Percentiles rank a stretch among this genome's conserved stretches.
Evolutionary conservation across 2,888 invertebrate genomes (phyloP).

Genomic region (Oligia latruncula): DNA sequence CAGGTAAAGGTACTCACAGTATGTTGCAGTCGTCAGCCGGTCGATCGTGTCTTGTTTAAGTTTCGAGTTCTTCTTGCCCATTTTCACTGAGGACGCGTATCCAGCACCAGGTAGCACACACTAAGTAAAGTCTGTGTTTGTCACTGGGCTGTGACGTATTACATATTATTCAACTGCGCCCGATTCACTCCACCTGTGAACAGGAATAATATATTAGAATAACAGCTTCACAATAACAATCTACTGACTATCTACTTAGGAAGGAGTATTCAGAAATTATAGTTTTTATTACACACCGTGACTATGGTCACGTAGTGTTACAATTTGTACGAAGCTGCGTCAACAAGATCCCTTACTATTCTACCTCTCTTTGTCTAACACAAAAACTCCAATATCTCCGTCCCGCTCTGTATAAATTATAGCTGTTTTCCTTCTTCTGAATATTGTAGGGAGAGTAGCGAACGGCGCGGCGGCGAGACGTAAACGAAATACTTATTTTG

Average conservation of each 20-base stretch:
- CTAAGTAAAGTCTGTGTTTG: conserved; percentile 67
- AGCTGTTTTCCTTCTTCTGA: conserved; percentile 83
- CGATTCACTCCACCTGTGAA: conserved; percentile 78
- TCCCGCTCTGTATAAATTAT: conserved; percentile 81
- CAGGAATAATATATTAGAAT: conserved; percentile 56
- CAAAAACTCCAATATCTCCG: conserved; percentile 63
- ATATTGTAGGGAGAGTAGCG: conserved; percentile 77
- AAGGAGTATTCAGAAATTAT: conserved; percentile 27
- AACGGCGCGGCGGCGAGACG: conserved; percentile 74
- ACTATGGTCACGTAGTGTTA: conserved; percentile 70
- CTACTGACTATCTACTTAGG: conserved; percentile 14
- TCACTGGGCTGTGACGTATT: conserved; percentile 76
- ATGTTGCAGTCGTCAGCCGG: conserved; percentile 97
- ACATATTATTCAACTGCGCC: conserved; percentile 81
- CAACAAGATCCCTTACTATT: conserved; percentile 69
- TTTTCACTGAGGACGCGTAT: conserved; percentile 83
- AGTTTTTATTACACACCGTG: conserved; percentile 52
- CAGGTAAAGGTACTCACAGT: conserved; percentile 93
- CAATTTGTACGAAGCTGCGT: conserved; percentile 73
- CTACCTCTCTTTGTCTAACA: conserved; percentile 68
- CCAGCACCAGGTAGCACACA: conserved; percentile 65
- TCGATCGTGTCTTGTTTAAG: conserved; percentile 98
- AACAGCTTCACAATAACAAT: conserved; percentile 14
- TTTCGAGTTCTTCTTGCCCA: conserved; percentile 99
- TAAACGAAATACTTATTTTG: conserved; percentile 84